A percentile compares a stretch with the other conserved stretches of the same genome.
Evolutionary conservation across 2,797 vertebrate genomes (phyloP).

Genomic region (Zenarchopterus dispar): DNA sequence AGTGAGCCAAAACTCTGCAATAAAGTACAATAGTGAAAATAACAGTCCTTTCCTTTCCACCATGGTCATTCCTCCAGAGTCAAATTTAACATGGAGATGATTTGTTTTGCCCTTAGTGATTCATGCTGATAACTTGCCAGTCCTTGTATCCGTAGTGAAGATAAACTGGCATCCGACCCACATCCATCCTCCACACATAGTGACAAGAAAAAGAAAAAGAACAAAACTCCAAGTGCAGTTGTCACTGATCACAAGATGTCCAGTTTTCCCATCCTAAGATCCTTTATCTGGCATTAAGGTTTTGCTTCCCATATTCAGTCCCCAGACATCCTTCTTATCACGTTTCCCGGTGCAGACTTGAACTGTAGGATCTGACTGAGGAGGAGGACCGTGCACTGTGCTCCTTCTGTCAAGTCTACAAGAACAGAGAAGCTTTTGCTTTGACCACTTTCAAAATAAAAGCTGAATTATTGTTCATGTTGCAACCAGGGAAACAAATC

Average conservation of each 20-base stretch:
- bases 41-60: slow-evolving; percentile 80
- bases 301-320: slow-evolving; percentile 58
- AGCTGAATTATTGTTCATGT: not conserved
- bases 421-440: slow-evolving; percentile 1
- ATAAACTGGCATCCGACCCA: slow-evolving; percentile 68
- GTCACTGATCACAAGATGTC: slow-evolving; percentile 51
- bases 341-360: slow-evolving; percentile 67
- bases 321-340: slow-evolving; percentile 53
- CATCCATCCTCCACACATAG: slow-evolving; percentile 75
- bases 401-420: slow-evolving; percentile 46
- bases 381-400: slow-evolving; percentile 42
- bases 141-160: slow-evolving; percentile 68
- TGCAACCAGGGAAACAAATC: not conserved
- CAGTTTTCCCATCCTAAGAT: slow-evolving; percentile 61
- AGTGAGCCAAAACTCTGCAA: slow-evolving; percentile 82
- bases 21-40: slow-evolving; percentile 80
- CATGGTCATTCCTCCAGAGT: slow-evolving; percentile 78
- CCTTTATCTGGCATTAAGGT: slow-evolving; percentile 41
- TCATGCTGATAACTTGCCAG: slow-evolving; percentile 73
- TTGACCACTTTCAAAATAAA: slow-evolving; percentile 64
- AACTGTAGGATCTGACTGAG: slow-evolving; percentile 62
- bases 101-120: slow-evolving; percentile 57
- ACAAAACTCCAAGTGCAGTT: slow-evolving; percentile 46
- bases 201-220: slow-evolving; percentile 46
- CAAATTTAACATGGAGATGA: slow-evolving; percentile 74